These are phyloP conservation scores for Leptestheria dahalacensis DNA, from an alignment of 1,140 invertebrate genomes.

Conservation along the genomic window DNA sequence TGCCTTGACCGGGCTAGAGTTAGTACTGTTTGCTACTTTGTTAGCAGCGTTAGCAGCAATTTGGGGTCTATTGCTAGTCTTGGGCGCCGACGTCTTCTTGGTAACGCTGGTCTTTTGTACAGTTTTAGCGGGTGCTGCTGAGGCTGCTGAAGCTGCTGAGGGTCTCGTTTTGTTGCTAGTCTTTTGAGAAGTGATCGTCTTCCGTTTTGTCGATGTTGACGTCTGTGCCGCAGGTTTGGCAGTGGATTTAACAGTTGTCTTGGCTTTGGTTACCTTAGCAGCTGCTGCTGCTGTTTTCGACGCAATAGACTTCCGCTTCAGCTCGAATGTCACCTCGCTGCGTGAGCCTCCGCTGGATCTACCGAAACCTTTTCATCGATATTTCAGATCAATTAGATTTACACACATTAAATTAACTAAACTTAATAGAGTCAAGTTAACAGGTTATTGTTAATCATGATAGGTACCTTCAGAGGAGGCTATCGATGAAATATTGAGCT, in stretches of 20 bases:
- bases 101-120: no score
- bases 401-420: not conserved
- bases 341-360: not conserved
- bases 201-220: not conserved
- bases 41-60: no score
- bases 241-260: not conserved
- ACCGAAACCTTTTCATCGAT: not conserved
- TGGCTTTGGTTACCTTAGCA: not conserved
- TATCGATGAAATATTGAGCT: constrained; percentile 6
- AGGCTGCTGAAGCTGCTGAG: no score
- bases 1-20: no score
- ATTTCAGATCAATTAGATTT: not conserved
- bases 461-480: not conserved
- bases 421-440: not conserved
- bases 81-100: no score
- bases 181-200: not conserved
- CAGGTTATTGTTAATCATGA: not conserved
- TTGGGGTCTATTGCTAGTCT: no score
- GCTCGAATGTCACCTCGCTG: not conserved
- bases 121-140: no score
- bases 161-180: not conserved
- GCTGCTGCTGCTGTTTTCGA: not conserved
- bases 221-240: not conserved
- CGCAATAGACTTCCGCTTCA: not conserved
- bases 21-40: no score